Evolutionary conservation across 1,140 invertebrate genomes (phyloP).

Genomic region (Drosophila guanche): DNA sequence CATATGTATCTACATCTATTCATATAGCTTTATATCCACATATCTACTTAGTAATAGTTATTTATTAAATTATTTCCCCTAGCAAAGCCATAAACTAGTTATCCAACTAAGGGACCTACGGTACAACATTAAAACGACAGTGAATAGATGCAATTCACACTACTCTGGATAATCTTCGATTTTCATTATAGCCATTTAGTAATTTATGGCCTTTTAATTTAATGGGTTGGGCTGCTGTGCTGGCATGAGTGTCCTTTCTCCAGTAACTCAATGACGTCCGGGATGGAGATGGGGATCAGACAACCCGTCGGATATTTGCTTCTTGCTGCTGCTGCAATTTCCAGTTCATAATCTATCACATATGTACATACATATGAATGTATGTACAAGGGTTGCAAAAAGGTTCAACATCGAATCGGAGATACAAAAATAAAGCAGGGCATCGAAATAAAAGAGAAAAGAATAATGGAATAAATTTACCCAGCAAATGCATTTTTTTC

Average conservation of each 20-base stretch:
- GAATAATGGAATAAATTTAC: slow-evolving; percentile 69
- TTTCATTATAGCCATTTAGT: slow-evolving; percentile 70
- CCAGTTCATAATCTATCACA: slow-evolving; percentile 76
- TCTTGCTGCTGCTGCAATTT: slow-evolving; percentile 65
- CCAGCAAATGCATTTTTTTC: slow-evolving; percentile 65
- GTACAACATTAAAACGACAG: slow-evolving; percentile 39
- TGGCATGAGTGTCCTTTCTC: slow-evolving; percentile 52
- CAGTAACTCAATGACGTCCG: slow-evolving; percentile 57
- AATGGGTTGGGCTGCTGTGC: slow-evolving; percentile 69
- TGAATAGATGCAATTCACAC: slow-evolving; percentile 74
- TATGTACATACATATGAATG: no score
- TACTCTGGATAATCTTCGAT: slow-evolving; percentile 66
- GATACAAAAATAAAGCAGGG: slow-evolving; percentile 32
- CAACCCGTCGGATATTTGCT: slow-evolving; percentile 36
- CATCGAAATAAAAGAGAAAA: slow-evolving; percentile 16
- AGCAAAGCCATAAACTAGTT: slow-evolving; percentile 68
- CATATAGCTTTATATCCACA: no score
- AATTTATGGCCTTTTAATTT: slow-evolving; percentile 83
- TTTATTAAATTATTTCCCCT: neutral
- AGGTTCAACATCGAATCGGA: slow-evolving; percentile 22
- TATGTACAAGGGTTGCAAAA: slow-evolving; percentile 64
- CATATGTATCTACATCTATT: no score
- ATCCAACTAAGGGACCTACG: slow-evolving; percentile 60
- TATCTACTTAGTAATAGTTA: no score
- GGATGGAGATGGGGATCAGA: slow-evolving; percentile 44